A percentile compares a stretch with the other conserved stretches of the same genome.
Conservation (phyloP, 1,140 invertebrate genomes). For the Drosophila insularis region DNA sequence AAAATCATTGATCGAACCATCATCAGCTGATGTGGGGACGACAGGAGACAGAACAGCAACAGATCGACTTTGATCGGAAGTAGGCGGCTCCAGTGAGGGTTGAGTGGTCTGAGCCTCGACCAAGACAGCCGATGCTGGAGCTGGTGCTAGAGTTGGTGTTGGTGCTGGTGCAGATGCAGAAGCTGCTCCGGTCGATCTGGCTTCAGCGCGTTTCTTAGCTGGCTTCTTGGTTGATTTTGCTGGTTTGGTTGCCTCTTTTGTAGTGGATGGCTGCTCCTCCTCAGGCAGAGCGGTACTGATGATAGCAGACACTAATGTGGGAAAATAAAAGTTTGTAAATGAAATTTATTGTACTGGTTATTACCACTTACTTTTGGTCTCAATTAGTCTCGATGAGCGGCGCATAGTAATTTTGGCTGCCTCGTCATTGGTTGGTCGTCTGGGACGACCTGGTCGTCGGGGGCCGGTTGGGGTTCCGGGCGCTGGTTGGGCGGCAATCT, state of each 20-base stretch:
- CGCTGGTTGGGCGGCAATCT: conserved; percentile 62
- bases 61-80: neutral
- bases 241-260: neutral
- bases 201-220: conserved; percentile 56
- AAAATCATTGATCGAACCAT: conserved; percentile 11
- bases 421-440: conserved; percentile 13
- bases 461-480: conserved; percentile 12
- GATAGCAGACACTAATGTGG: neutral
- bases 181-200: conserved; percentile 4
- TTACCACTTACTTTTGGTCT: conserved; percentile 48
- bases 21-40: neutral
- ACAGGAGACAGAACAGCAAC: neutral
- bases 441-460: conserved; percentile 55
- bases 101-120: conserved; percentile 59
- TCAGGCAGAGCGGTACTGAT: conserved; percentile 21
- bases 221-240: conserved; percentile 46
- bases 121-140: conserved; percentile 29
- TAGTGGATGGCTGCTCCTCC: conserved; percentile 18
- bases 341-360: neutral
- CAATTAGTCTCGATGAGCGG: conserved; percentile 54
- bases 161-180: neutral
- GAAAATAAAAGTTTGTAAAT: neutral
- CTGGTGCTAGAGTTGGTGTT: neutral
- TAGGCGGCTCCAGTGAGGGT: conserved; percentile 20
- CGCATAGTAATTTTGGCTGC: conserved; percentile 29